Evolutionary conservation across 2,888 invertebrate species (phyloP).

Genomic region (Acleris laterana): DNA sequence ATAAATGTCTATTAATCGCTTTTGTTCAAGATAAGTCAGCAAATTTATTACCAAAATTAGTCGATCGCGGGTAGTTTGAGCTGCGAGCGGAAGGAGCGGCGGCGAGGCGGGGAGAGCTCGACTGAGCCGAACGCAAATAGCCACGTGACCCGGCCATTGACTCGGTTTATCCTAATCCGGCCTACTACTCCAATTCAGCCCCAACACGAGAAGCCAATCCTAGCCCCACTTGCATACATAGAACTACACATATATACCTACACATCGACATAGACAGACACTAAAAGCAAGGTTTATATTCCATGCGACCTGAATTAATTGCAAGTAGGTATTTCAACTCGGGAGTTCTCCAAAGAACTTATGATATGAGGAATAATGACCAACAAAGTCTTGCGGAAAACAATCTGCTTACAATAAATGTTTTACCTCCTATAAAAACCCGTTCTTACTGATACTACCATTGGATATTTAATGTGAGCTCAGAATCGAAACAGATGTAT

Average conservation of each 20-base stretch:
- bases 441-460: neutral
- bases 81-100: slow-evolving; percentile 64
- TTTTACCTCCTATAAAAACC: slow-evolving; percentile 26
- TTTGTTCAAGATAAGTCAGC: slow-evolving; percentile 55
- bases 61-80: slow-evolving; percentile 68
- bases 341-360: slow-evolving; percentile 11
- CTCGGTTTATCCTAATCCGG: slow-evolving; percentile 83
- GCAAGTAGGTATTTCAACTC: neutral
- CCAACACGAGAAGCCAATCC: slow-evolving; percentile 54
- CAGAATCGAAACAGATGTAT: slow-evolving; percentile 21
- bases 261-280: slow-evolving; percentile 6
- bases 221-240: slow-evolving; percentile 41
- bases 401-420: slow-evolving; percentile 21
- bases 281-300: slow-evolving; percentile 36
- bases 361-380: slow-evolving; percentile 22
- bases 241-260: too few relatives aligned
- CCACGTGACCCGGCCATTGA: slow-evolving; percentile 83
- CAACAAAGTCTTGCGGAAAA: slow-evolving; percentile 26
- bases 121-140: slow-evolving; percentile 76
- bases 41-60: slow-evolving; percentile 73
- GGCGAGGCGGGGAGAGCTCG: slow-evolving; percentile 51
- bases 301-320: slow-evolving; percentile 65
- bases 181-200: slow-evolving; percentile 81
- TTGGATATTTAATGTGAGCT: slow-evolving; percentile 10
- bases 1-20: too few relatives aligned